Percentiles rank a stretch among this genome's conserved stretches.
phyloP scores from a whole-genome alignment of 2,888 invertebrate genomes.

The Tipula confusa region DNA sequence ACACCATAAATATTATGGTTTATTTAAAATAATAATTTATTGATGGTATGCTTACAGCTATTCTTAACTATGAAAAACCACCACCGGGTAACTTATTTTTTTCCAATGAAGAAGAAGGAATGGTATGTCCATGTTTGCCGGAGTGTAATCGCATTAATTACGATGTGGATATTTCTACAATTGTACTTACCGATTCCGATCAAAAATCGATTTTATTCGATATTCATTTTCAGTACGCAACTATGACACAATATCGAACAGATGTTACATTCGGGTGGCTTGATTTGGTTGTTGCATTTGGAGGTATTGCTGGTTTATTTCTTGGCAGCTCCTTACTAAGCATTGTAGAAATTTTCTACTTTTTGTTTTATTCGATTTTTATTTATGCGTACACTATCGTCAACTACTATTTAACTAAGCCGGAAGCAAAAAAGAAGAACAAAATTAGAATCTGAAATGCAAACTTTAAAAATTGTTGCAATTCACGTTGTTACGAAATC shows the following conservation, averaged over 20 bases:
- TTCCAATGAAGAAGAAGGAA: conserved; percentile 42
- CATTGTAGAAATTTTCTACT: conserved; percentile 50
- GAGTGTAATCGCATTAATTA: conserved; percentile 42
- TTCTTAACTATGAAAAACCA: conserved; percentile 40
- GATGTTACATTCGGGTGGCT: conserved; percentile 42
- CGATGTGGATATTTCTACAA: conserved; percentile 35
- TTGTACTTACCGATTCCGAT: conserved; percentile 3
- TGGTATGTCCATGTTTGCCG: conserved; percentile 45
- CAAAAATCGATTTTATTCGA: conserved; percentile 37
- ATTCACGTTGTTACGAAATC: no score
- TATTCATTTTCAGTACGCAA: conserved; percentile 41
- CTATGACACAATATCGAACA: conserved; percentile 42
- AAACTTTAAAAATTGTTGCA: background rate
- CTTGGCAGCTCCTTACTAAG: conserved; percentile 48
- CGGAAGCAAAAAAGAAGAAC: background rate
- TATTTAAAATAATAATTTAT: background rate
- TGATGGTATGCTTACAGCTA: background rate
- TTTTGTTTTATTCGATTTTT: conserved; percentile 43
- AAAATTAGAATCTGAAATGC: no score
- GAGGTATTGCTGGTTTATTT: conserved; percentile 44
- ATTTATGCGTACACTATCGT: conserved; percentile 38
- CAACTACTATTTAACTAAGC: conserved; percentile 33
- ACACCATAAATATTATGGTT: background rate
- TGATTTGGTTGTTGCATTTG: conserved; percentile 43
- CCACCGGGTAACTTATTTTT: conserved; percentile 42